Evolutionary conservation across 2,113 vertebrate species (phyloP).

Genomic region (Ondatra zibethicus): DNA sequence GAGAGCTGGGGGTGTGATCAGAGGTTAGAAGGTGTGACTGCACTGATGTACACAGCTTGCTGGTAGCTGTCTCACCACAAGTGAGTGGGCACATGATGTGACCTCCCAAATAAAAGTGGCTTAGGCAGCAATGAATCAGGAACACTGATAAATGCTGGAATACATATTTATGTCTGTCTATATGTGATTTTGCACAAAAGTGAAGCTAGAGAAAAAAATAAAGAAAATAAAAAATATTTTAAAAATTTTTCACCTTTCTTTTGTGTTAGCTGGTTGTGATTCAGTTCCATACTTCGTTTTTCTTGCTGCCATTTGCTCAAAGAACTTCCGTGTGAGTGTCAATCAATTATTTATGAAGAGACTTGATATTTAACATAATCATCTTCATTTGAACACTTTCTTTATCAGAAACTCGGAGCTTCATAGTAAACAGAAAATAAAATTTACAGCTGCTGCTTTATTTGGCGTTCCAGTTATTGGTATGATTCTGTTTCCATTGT

Average conservation of each 20-base stretch:
- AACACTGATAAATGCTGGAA: not conserved
- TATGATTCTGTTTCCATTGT: not conserved
- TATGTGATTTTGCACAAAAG: not conserved
- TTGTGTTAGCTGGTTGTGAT: not conserved
- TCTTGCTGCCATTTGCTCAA: not conserved
- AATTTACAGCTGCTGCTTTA: not conserved
- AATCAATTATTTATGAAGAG: not conserved
- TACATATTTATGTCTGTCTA: not conserved
- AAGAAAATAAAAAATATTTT: not conserved
- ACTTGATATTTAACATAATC: not conserved
- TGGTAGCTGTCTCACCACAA: not conserved
- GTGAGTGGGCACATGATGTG: not conserved
- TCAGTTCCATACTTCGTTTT: not conserved
- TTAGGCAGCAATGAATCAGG: not conserved
- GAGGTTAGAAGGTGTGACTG: not conserved
- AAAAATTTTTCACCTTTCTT: not conserved
- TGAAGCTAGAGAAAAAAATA: not conserved
- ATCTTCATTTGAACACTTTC: not conserved
- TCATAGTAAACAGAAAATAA: not conserved
- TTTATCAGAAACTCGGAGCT: not conserved
- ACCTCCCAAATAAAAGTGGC: not conserved
- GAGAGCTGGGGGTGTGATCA: constrained; percentile 13
- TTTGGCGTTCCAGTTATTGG: not conserved
- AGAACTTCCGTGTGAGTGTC: not conserved
- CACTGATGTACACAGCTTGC: not conserved